Evolutionary conservation across 2,888 invertebrate species (phyloP).

Genomic region (Calameuta pallipes): DNA sequence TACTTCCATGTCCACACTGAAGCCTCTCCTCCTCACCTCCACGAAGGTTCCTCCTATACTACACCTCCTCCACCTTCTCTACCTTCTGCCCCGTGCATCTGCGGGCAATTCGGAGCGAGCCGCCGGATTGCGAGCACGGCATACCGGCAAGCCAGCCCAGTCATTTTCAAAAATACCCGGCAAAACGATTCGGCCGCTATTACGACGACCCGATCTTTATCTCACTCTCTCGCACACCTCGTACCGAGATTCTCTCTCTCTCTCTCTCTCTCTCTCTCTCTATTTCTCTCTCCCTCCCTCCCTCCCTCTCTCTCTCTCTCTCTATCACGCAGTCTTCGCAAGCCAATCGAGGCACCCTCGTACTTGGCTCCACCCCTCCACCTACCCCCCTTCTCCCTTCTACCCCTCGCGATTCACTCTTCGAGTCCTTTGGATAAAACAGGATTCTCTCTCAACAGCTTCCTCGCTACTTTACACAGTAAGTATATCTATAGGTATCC

Average conservation of each 20-base stretch:
- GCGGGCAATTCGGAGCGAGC: constrained; percentile 46
- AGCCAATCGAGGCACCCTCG: neutral
- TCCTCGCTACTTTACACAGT: constrained; percentile 8
- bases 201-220: constrained; percentile 43
- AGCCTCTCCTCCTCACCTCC: constrained; percentile 29
- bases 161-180: constrained; percentile 57
- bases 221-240: constrained; percentile 15
- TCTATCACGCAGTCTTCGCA: constrained; percentile 29
- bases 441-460: neutral
- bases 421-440: constrained; percentile 10
- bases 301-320: constrained; percentile 19
- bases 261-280: constrained; percentile 22
- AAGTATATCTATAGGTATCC: neutral
- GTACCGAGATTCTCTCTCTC: constrained; percentile 6
- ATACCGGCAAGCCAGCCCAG: constrained; percentile 48
- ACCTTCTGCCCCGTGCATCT: constrained; percentile 35
- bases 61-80: constrained; percentile 10
- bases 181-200: constrained; percentile 55
- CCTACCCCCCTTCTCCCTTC: constrained; percentile 7
- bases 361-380: constrained; percentile 18
- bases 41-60: constrained; percentile 25
- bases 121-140: constrained; percentile 45
- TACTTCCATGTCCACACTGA: constrained; percentile 9
- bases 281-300: neutral
- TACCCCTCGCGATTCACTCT: constrained; percentile 1